Conservation (phyloP, 2,888 invertebrate species). For the Zele albiditarsus region DNA sequence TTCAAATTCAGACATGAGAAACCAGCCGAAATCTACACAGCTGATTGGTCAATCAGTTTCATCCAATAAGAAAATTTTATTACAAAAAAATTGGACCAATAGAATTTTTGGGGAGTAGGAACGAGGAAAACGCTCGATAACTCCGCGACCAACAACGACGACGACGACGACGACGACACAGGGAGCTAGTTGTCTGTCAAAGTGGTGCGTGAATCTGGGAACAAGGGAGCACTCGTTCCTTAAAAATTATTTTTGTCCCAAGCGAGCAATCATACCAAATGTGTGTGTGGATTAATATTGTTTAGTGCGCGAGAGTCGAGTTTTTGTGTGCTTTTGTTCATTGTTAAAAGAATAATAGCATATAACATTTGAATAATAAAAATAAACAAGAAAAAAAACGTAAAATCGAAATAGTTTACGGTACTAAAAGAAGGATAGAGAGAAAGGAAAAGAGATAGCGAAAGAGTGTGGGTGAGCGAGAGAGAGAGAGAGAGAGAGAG, state of each 20-base stretch:
- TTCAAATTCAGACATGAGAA: background rate
- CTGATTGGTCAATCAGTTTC: background rate
- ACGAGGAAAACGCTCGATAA: slow-evolving; percentile 34
- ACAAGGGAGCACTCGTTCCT: slow-evolving; percentile 1
- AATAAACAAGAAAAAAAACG: background rate
- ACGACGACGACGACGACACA: slow-evolving; percentile 8
- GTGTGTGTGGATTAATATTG: slow-evolving; percentile 27
- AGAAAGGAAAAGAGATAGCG: background rate
- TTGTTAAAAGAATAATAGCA: background rate
- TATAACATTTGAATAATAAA: background rate
- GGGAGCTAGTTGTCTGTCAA: slow-evolving; percentile 42
- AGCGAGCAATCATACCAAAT: slow-evolving; percentile 14
- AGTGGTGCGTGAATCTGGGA: slow-evolving; percentile 23
- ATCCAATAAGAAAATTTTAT: background rate
- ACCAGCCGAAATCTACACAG: background rate
- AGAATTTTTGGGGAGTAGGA: background rate
- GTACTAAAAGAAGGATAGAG: background rate
- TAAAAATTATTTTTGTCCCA: slow-evolving; percentile 16
- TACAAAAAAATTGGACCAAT: too few relatives aligned
- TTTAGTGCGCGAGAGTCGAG: slow-evolving; percentile 8
- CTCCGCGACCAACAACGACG: background rate
- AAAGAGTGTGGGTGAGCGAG: background rate
- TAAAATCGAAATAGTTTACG: background rate
- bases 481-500: background rate
- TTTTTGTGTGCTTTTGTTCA: background rate